Conservation (phyloP, 2,888 invertebrate species). For the Hyppa rectilinea region DNA sequence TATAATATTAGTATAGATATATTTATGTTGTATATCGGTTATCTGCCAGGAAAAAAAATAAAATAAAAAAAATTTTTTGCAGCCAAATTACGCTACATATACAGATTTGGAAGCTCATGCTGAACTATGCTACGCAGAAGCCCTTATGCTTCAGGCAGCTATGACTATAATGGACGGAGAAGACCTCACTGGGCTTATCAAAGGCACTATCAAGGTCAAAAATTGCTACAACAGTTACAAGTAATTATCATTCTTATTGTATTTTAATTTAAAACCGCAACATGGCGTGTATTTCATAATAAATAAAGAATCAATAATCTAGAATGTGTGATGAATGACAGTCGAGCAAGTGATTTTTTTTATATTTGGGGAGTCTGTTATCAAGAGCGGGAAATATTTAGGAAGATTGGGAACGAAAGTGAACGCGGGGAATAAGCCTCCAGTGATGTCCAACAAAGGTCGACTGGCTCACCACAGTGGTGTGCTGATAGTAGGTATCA, state of each 20-base stretch:
- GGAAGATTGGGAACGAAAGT: neutral
- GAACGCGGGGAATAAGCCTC: neutral
- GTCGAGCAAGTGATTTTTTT: neutral
- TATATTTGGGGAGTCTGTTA: neutral
- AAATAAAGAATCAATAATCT: neutral
- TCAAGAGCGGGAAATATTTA: neutral
- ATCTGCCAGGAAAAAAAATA: neutral
- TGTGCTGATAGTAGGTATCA: too few relatives aligned
- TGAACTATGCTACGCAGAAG: conserved; percentile 98
- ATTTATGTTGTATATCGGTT: neutral
- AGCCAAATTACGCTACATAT: conserved; percentile 94
- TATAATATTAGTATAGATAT: too few relatives aligned
- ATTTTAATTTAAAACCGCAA: neutral
- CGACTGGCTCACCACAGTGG: neutral
- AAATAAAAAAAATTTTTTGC: conserved; percentile 60
- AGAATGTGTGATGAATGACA: too few relatives aligned
- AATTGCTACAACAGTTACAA: conserved; percentile 97
- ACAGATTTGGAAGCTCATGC: conserved; percentile 97
- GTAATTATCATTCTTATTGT: conserved; percentile 89
- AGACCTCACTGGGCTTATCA: conserved; percentile 97
- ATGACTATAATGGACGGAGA: conserved; percentile 98
- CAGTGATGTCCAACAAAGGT: neutral
- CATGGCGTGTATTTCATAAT: neutral
- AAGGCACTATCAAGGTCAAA: conserved; percentile 97
- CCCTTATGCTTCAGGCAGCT: conserved; percentile 96